A percentile compares a stretch with the other conserved stretches of the same genome.
phyloP scores from a whole-genome alignment of 2,113 vertebrate genomes.

The Anguilla rostrata region DNA sequence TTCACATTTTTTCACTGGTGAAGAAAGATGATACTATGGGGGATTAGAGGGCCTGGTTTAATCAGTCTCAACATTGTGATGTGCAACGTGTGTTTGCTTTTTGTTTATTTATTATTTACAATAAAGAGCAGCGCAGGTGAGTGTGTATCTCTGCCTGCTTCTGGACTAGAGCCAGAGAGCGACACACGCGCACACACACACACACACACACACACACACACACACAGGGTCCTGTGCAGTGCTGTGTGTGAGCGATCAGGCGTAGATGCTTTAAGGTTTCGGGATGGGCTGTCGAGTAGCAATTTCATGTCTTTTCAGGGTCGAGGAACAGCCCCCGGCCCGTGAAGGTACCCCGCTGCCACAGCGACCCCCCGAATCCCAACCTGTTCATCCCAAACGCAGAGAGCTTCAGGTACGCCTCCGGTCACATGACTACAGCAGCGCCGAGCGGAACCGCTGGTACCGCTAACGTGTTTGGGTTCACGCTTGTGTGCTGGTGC shows the following conservation, averaged over 20 bases:
- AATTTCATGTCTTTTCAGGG: slow-evolving; percentile 62
- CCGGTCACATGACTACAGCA: neutral
- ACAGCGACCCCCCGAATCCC: slow-evolving; percentile 96
- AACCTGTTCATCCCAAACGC: slow-evolving; percentile 89
- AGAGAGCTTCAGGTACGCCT: slow-evolving; percentile 88
- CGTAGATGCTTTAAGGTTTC: slow-evolving; percentile 9
- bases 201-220: neutral
- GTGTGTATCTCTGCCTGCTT: neutral
- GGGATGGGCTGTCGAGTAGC: neutral
- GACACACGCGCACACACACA: neutral
- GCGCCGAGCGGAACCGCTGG: neutral
- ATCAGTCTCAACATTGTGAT: neutral
- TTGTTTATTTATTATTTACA: neutral
- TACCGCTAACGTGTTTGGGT: neutral
- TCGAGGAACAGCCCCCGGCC: slow-evolving; percentile 94
- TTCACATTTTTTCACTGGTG: too few relatives aligned
- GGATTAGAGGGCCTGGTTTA: neutral
- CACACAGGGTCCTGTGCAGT: too few relatives aligned
- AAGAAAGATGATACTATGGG: too few relatives aligned
- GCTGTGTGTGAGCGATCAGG: too few relatives aligned
- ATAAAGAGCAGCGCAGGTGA: neutral
- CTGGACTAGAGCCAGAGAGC: neutral
- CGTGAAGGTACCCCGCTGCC: slow-evolving; percentile 93
- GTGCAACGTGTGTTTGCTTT: neutral
- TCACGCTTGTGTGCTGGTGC: neutral